Conservation (phyloP, 2,113 vertebrate genomes). For the Potamarius usumacintae region DNA sequence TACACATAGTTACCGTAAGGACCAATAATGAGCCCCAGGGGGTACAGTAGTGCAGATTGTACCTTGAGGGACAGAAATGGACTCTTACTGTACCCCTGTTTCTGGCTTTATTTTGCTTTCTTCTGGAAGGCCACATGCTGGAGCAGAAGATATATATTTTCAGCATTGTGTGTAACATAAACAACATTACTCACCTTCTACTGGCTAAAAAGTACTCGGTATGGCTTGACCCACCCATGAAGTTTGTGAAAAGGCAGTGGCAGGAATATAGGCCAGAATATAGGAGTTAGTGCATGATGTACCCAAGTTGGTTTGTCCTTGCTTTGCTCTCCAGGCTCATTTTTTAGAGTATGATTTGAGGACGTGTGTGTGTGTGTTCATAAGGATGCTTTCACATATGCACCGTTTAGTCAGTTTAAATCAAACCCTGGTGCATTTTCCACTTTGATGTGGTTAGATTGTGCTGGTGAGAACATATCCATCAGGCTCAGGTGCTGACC, state of each 20-base stretch:
- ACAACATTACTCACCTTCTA: not conserved
- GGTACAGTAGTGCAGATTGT: too few relatives aligned
- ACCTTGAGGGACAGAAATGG: too few relatives aligned
- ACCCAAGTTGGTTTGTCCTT: not conserved
- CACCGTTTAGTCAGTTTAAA: not conserved
- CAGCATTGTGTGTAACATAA: not conserved
- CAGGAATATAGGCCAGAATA: not conserved
- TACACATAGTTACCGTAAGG: too few relatives aligned
- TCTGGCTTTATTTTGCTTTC: not conserved
- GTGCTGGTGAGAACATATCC: not conserved
- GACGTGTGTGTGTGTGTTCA: not conserved
- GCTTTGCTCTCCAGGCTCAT: not conserved
- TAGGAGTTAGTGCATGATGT: not conserved
- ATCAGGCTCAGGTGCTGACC: not conserved
- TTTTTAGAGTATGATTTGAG: not conserved
- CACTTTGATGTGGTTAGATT: not conserved
- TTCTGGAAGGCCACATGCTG: not conserved
- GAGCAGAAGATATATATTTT: not conserved
- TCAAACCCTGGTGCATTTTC: not conserved
- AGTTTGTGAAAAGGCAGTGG: not conserved
- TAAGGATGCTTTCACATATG: not conserved
- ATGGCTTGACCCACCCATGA: not conserved
- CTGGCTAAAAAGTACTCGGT: not conserved
- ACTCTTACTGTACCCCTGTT: too few relatives aligned
- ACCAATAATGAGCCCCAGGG: too few relatives aligned